Conservation (phyloP, 2,113 vertebrate species). For the Muntiacus muntjak region DNA sequence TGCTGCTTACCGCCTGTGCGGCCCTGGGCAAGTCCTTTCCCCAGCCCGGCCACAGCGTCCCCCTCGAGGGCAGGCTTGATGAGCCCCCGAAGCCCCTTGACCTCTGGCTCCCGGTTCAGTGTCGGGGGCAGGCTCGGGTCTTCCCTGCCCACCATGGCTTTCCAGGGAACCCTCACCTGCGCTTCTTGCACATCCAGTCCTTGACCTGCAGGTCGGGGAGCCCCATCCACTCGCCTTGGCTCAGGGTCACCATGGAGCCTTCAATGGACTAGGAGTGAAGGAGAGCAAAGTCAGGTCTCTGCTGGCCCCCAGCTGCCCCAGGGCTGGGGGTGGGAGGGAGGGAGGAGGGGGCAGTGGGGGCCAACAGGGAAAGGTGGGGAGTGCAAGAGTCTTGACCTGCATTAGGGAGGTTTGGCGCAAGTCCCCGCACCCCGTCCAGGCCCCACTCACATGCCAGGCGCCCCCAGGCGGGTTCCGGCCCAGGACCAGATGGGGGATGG, state of each 20-base stretch:
- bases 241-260: constrained; percentile 86
- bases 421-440: not conserved
- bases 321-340: not conserved
- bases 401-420: not conserved
- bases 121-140: rapidly evolving
- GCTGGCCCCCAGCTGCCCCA: rapidly evolving
- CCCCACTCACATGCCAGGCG: constrained; percentile 85
- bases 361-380: not conserved
- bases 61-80: rapidly evolving
- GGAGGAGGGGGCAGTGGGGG: not conserved
- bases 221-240: constrained; percentile 88
- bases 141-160: not conserved
- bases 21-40: not conserved
- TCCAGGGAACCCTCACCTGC: constrained; percentile 71
- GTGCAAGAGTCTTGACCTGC: rapidly evolving
- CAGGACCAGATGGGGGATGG: constrained; percentile 84
- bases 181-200: constrained; percentile 83
- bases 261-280: constrained; percentile 80
- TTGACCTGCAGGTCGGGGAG: constrained; percentile 85
- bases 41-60: not conserved
- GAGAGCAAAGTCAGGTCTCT: not conserved
- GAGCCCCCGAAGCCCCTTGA: not conserved
- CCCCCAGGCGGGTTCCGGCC: constrained; percentile 84
- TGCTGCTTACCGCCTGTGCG: rapidly evolving
- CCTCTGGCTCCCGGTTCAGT: not conserved